Evolutionary conservation across 2,113 vertebrate genomes (phyloP).

Genomic region (Athene noctua): DNA sequence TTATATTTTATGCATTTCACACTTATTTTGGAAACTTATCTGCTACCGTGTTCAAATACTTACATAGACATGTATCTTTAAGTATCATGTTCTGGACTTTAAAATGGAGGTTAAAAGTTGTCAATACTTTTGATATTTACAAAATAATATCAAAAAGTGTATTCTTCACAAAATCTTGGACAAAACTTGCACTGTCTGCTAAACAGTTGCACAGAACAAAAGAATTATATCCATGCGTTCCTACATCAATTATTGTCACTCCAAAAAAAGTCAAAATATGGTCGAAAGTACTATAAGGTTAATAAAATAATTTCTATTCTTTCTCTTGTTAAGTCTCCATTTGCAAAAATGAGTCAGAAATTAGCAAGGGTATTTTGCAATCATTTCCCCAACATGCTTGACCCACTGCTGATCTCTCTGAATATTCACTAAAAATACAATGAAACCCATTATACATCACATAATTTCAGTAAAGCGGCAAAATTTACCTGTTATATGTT

Average conservation of each 20-base stretch:
- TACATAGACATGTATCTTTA: background rate
- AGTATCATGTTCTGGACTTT: background rate
- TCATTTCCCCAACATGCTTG: background rate
- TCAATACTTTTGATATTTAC: background rate
- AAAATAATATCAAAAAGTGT: background rate
- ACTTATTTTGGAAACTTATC: background rate
- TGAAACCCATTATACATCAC: background rate
- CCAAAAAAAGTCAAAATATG: background rate
- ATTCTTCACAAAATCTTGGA: background rate
- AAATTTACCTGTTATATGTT: background rate
- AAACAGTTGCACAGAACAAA: conserved; percentile 13
- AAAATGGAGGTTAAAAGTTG: background rate
- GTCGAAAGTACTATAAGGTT: background rate
- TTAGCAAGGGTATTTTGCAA: background rate
- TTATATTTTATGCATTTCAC: background rate
- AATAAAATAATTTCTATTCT: conserved; percentile 11
- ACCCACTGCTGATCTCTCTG: background rate
- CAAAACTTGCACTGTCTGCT: background rate
- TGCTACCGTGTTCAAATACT: background rate
- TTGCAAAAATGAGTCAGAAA: background rate
- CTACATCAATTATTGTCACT: conserved; percentile 9
- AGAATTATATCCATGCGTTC: background rate
- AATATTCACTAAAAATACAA: background rate
- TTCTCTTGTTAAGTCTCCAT: background rate
- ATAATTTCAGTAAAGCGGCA: background rate